These are phyloP conservation scores for Phasia obesa DNA, from an alignment of 2,888 invertebrate genomes.

Conservation along the genomic window DNA sequence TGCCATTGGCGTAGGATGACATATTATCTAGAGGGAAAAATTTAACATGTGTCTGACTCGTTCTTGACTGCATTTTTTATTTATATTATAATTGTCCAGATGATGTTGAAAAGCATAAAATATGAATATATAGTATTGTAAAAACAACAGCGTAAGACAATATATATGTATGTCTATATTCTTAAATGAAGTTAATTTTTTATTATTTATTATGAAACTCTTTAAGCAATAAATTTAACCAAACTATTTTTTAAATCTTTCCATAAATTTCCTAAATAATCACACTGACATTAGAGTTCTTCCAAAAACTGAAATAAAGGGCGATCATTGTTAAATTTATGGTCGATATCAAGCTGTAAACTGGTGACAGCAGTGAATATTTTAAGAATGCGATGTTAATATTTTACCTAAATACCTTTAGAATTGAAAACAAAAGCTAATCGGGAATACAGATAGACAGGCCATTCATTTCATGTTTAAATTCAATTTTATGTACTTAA, in stretches of 20 bases:
- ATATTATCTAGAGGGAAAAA: too few species aligned
- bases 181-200: too few species aligned
- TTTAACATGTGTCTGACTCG: too few species aligned
- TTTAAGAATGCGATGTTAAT: slow-evolving; percentile 14
- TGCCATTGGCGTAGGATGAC: too few species aligned
- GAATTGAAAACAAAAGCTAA: slow-evolving; percentile 28
- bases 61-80: too few species aligned
- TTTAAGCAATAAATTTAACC: too few species aligned
- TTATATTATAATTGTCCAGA: too few species aligned
- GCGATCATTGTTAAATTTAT: slow-evolving; percentile 22
- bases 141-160: too few species aligned
- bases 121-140: too few species aligned
- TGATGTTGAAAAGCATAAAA: too few species aligned
- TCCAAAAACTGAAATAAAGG: slow-evolving; percentile 7
- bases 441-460: slow-evolving; percentile 16
- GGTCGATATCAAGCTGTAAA: not conserved
- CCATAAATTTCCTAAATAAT: not conserved
- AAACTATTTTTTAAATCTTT: not conserved
- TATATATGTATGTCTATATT: too few species aligned
- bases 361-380: not conserved
- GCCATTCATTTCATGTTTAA: slow-evolving; percentile 6
- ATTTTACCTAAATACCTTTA: slow-evolving; percentile 26
- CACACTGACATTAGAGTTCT: not conserved
- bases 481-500: slow-evolving; percentile 9
- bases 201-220: too few species aligned